These are phyloP conservation scores for Nyctalus aviator DNA, from an alignment of 2,797 vertebrate species.

Conservation along the genomic window DNA sequence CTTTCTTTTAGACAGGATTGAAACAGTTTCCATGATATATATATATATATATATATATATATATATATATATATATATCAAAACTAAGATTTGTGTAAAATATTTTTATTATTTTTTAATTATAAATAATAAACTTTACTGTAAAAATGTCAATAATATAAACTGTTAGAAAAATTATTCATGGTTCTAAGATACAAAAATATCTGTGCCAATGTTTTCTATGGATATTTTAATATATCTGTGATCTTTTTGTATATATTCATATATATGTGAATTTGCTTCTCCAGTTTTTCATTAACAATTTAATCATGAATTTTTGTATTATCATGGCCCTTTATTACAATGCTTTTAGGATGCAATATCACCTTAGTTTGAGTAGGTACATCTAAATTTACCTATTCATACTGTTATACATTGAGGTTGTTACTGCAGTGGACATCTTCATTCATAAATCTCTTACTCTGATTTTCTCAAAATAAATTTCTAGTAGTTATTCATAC, in stretches of 20 bases:
- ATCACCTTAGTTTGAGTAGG: constrained; percentile 20
- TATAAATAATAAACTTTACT: constrained; percentile 17
- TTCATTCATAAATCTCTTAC: neutral
- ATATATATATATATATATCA: neutral
- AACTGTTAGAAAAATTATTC: neutral
- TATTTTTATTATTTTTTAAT: neutral
- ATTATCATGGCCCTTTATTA: neutral
- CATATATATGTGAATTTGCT: neutral
- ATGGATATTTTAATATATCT: neutral
- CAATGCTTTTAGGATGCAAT: neutral
- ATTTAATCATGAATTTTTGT: constrained; percentile 42
- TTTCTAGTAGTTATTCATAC: neutral
- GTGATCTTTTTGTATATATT: neutral
- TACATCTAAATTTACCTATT: neutral
- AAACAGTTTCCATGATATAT: neutral
- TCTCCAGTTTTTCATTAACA: constrained; percentile 2
- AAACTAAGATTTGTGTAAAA: neutral
- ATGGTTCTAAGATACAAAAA: neutral
- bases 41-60: too few species aligned
- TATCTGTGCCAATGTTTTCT: constrained; percentile 2
- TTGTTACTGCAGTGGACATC: neutral
- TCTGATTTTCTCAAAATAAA: constrained; percentile 53
- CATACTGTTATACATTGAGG: neutral
- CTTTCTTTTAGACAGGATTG: neutral
- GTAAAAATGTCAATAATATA: neutral